phyloP scores from a whole-genome alignment of 2,797 vertebrate genomes.

The Micromesistius poutassou region DNA sequence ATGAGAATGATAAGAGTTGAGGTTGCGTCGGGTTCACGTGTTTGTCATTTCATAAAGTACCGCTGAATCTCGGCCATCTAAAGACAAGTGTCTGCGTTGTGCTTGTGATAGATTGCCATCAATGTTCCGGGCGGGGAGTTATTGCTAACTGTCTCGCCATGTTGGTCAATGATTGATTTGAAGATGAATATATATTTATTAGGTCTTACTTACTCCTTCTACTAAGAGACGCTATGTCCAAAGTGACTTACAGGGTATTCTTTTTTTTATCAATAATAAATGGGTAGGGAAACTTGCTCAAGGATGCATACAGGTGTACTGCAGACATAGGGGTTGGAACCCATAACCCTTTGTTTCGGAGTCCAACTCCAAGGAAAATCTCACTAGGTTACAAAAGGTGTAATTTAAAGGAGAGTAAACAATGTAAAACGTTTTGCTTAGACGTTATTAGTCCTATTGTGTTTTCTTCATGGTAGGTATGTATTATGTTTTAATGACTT shows the following conservation, averaged over 20 bases:
- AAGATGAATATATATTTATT: conserved; percentile 23
- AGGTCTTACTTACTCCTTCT: neutral
- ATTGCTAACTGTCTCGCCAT: conserved; percentile 42
- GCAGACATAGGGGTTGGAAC: no score
- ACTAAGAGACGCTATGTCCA: neutral
- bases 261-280: no score
- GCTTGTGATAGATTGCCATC: conserved; percentile 44
- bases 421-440: neutral
- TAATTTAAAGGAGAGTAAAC: neutral
- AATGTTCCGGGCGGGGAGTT: conserved; percentile 35
- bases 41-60: conserved; percentile 56
- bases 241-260: no score
- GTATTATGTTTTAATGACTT: no score
- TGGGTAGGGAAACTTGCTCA: no score
- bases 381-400: neutral
- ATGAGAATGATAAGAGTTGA: conserved; percentile 19
- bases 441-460: neutral
- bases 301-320: no score
- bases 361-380: no score
- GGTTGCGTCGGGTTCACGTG: conserved; percentile 44
- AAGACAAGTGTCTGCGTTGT: conserved; percentile 21
- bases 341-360: no score
- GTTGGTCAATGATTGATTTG: conserved; percentile 46
- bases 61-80: conserved; percentile 42
- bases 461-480: neutral